Evolutionary conservation across 1,140 invertebrate genomes (phyloP), one percentile per base, ranked within the genome.

Genomic region (Epicauta chinensis): DNA sequence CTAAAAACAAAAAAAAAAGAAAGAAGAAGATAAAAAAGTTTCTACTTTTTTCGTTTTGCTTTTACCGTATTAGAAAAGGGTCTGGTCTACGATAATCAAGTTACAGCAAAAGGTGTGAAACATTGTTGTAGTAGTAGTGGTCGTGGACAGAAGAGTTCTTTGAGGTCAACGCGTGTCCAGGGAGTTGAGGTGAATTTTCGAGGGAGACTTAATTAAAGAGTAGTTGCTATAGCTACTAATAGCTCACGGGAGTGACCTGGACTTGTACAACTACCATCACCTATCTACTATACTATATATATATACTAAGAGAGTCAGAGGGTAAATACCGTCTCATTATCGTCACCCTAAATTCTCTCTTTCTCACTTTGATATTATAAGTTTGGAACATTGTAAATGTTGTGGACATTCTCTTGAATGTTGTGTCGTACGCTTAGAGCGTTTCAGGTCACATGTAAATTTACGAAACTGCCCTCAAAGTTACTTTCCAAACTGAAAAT

Each of bases 161-260:
- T 63, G 61, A 63, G 61, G 59, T 61, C 59, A 56, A 55, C 56
- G 37, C 50, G 38, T 40, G 52, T 55, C 58, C 56, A 36, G 42
- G 48, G 58, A 58, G 54, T 53, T 31, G 40, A 35, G 47, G 14
- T 48, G 43, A 51, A 45, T 30, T 40, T n/a, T 48, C 42, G 36
- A 38, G 51, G 46, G 52, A 52, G 54, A 60, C 62, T 64, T 62
- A 64, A 64, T 64, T 64, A 64, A 60, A 62, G 58, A 58, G 58
- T 50, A 53, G 62, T 64, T 60, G 62, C 62, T 59, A 64, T 62
- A 64, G 62, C 47, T 62, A 64, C 62, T 64, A 64, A 64, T 64
- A 62, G 62, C 53, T 51, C 42, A 50, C 44, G 42, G 37, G 49
- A 52, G 48, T 55, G 57, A 63, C 59, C 57, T 61, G 57, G 32